phyloP scores from a whole-genome alignment of 2,113 vertebrate species.

The Hyla sarda region DNA sequence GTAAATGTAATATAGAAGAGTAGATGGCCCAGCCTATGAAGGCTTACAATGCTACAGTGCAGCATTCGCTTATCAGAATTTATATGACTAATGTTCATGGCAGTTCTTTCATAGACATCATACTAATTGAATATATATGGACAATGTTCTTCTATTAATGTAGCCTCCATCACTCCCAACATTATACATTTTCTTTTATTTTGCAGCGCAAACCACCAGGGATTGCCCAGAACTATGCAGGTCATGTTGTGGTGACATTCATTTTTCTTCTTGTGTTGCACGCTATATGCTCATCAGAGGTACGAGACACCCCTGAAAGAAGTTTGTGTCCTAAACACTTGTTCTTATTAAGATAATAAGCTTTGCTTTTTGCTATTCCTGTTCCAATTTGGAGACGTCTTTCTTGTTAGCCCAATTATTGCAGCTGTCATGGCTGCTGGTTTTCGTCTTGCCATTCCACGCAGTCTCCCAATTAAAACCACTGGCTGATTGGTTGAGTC shows the following conservation, averaged over 20 bases:
- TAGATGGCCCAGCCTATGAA: too few relatives aligned
- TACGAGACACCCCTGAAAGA: background rate
- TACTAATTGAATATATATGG: too few relatives aligned
- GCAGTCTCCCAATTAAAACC: slow-evolving; percentile 35
- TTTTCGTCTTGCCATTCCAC: slow-evolving; percentile 7
- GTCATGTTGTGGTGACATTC: background rate
- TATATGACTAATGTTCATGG: too few relatives aligned
- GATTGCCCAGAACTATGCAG: background rate
- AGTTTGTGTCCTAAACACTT: background rate
- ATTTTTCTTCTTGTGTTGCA: background rate
- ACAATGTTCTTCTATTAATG: background rate
- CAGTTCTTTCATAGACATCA: too few relatives aligned
- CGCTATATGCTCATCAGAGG: background rate
- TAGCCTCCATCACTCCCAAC: background rate
- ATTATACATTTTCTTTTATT: background rate
- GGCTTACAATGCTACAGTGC: too few relatives aligned
- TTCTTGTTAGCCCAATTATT: slow-evolving; percentile 6
- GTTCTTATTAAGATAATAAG: slow-evolving; percentile 31
- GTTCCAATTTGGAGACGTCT: slow-evolving; percentile 25
- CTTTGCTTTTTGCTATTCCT: background rate
- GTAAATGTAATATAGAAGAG: too few relatives aligned
- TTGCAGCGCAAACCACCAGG: background rate
- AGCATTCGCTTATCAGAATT: too few relatives aligned
- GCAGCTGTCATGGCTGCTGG: slow-evolving; percentile 23
- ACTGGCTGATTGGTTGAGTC: background rate